Evolutionary conservation across 64 coral and sea anemone genomes (phyloP), one percentile per base, ranked within the genome.

Genomic region (Orbicella faveolata): DNA sequence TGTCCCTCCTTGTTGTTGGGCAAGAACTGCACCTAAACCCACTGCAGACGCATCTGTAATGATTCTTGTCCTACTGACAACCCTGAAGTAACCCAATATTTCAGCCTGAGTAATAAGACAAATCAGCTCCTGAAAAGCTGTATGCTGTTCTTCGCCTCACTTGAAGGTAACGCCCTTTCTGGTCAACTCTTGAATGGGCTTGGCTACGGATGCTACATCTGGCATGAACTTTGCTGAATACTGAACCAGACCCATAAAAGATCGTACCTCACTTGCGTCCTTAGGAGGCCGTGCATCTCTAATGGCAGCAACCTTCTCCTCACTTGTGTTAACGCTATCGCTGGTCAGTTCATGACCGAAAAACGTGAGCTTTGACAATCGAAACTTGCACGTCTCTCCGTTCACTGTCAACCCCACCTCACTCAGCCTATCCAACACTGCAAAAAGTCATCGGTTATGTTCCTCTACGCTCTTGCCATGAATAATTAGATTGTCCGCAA

Each of bases 311-410:
- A 78, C 36, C 75, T 78, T 78, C 75, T 78, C 44, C 41, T 78
- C 36, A 78, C 39, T 87, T 34, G 84, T 69, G 6, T 44, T 74
- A 26, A 75, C 15, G 13, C 84, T 68, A 51, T 75, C 8, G n/a
- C 48, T 59, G 44, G 41, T 74, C 11, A 87, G 41, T 11, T 87
- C 69, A 17, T 87, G 84, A 51, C 84, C 68, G n/a, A 87, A 87
- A 33, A 87, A 87, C 6, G 84, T 87, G 5, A 87, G 23, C 7
- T 39, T 75, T 35, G 52, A 57, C 12, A 85, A n/a, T n/a, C 82
- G 19, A n/a, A 85, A 85, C 33, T 70, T 9, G 9, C 82, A 85
- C 51, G 75, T 87, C 14, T 54, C 67, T 21, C 70, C 69, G 17
- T 65, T 65, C 63, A 65, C 14, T 16, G 63, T 65, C 63, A 65